Base-by-base conservation (phyloP, 1,140 invertebrate species). In the Neodiprion pinetum region DNA sequence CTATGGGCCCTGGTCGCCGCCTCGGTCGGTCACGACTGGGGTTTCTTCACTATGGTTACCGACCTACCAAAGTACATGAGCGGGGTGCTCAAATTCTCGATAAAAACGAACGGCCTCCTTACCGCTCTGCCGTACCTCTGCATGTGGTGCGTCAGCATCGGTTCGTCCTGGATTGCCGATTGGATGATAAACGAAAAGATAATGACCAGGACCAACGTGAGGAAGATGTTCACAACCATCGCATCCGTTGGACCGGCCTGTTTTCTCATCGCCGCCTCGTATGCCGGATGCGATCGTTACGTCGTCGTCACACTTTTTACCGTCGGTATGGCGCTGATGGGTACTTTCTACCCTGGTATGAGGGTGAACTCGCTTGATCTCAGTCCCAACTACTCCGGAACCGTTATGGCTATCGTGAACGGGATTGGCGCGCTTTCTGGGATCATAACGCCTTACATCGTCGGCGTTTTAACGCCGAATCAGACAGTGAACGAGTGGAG, bases 31-130 rank as follows among this genome's bases (percentile, higher is more conserved):
- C 94, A 96, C 86, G 95, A 97, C 87, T 98, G 96, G 95, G 95
- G 94, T 48, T 95, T 96, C 84, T 97, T 97, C 83, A 97, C 95
- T 11, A 93, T 97, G 90, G 91, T 97, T 0, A 96, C 95, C 9
- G 94, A 96, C 84, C 88, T 98, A 40, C 96, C 96, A 5, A 96
- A 94, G 91, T 98, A 96, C 86, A 94, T 98, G 92, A 92, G 93
- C 72, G 92, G 95, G 83, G 93, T 97, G 7, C 87, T 98, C 8
- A 92, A 95, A 82, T 96, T 95, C 85, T 92, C 95, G 78, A 94
- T 97, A 66, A 91, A 90, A 79, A 84, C 91, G 78, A 92, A 93
- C 75, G 93, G 93, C 4, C 81, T 91, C 1, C 89, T 93, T 53
- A 93, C 92, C 7, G 90, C 93, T 0, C 75, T 94, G 48, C 93